These are phyloP conservation scores for Gopherus evgoodei DNA, from an alignment of 2,113 vertebrate species.

Conservation along the genomic window DNA sequence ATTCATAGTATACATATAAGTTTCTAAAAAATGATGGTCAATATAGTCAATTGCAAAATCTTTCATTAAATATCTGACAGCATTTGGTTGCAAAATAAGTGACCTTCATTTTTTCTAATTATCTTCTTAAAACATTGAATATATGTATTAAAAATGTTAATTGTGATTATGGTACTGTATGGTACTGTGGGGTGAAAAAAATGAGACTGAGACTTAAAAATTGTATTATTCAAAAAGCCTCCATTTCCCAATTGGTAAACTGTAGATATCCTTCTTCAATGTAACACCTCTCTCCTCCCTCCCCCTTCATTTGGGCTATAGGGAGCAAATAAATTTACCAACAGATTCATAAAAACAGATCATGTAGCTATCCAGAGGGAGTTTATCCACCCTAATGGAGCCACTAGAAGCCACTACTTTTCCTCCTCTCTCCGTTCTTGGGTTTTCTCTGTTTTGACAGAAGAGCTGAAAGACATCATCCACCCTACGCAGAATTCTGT, in stretches of 20 bases:
- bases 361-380: background rate
- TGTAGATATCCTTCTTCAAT: background rate
- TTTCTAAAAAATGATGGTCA: background rate
- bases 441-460: background rate
- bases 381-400: background rate
- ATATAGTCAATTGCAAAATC: background rate
- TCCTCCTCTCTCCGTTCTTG: background rate
- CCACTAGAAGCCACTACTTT: background rate
- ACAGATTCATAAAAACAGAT: background rate
- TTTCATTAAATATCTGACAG: background rate
- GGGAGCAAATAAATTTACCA: background rate
- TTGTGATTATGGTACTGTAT: background rate
- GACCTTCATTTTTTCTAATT: background rate
- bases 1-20: background rate
- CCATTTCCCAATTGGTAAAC: background rate
- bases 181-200: background rate
- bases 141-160: background rate
- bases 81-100: background rate
- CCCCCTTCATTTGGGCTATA: background rate
- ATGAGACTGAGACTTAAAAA: background rate
- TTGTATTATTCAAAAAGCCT: background rate
- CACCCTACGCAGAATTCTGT: background rate
- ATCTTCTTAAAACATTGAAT: background rate
- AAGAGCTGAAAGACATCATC: background rate
- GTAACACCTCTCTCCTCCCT: background rate